Base-by-base conservation (phyloP, 1,140 invertebrate genomes). In the Physella acuta region DNA sequence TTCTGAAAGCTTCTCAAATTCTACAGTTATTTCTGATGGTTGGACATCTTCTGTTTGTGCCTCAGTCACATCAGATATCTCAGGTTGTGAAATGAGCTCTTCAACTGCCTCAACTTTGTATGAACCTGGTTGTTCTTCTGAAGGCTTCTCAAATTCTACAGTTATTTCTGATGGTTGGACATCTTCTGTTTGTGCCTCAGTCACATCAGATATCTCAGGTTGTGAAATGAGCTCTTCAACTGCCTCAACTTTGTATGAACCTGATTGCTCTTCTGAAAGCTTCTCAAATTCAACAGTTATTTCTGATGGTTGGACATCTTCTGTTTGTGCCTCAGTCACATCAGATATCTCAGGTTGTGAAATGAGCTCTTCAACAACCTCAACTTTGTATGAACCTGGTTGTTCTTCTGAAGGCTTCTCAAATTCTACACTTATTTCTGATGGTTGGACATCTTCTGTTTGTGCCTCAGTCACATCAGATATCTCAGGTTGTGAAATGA, bases 111-210 rank as follows among this genome's bases (percentile, higher is more conserved):
- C 68, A 37, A 44, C 60, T 26, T 71, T 37, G 53, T 56, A 71
- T 24, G 62, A 53, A 53, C 55, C 39, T 59, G 62, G 63, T n/a
- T 58, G 58, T 64, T 71, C 58, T 39, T 62, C 61, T 31, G 62
- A 52, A 39, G 71, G 61, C 68, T 73, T 70, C n/a, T 37, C 68
- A 53, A 72, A 30, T 39, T 72, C 74, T 39, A 61, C 58, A 37
- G 68, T 31, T 3, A 78, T 75, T 68, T 79, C 76, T 58, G 74
- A 69, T 28, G 70, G 70, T 31, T 65, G 63, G 24, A 68, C 72
- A 11, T 78, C 75, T 31, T 64, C 61, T n/a, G 70, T 28, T 26
- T 34, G 24, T 52, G 77, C 74, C 63, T 72, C 70, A 51, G 68
- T 67, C 34, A 78, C 52, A 24, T 66, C 61, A 17, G 26, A 60